phyloP scores from a whole-genome alignment of 2,113 vertebrate species.

The Chionodraco myersi region DNA sequence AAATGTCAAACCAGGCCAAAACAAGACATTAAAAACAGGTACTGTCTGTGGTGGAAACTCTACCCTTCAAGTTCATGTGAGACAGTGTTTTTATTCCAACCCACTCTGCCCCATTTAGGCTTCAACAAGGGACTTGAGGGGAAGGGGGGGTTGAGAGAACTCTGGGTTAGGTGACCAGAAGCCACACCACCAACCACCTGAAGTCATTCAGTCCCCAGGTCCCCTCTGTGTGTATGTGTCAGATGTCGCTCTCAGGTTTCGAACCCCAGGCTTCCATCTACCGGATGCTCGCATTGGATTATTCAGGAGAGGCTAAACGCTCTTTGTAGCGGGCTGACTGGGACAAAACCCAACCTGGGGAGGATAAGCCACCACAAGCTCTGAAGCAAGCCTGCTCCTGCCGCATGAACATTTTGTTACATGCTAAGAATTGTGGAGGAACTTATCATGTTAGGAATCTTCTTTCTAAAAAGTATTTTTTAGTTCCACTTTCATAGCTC shows the following conservation, averaged over 20 bases:
- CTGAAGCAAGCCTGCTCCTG: slow-evolving; percentile 21
- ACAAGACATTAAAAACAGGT: not conserved
- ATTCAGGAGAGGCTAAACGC: slow-evolving; percentile 85
- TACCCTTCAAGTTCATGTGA: slow-evolving; percentile 31
- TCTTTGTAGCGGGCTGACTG: slow-evolving; percentile 77
- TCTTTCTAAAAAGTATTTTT: not conserved
- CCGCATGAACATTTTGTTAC: slow-evolving; percentile 27
- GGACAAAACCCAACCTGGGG: slow-evolving; percentile 76
- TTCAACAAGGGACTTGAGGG: slow-evolving; percentile 26
- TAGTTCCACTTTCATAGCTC: not conserved
- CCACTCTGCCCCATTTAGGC: slow-evolving; percentile 47
- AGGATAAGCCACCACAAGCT: slow-evolving; percentile 50
- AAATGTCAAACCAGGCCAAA: not conserved
- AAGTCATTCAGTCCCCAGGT: slow-evolving; percentile 63
- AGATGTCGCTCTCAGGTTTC: slow-evolving; percentile 81
- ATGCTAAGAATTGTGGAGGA: slow-evolving; percentile 2
- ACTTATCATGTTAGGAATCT: not conserved
- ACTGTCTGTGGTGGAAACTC: slow-evolving; percentile 27
- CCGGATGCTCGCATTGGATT: slow-evolving; percentile 80
- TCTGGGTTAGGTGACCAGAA: slow-evolving; percentile 70
- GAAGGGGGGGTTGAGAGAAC: slow-evolving; percentile 27
- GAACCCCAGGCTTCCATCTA: slow-evolving; percentile 76
- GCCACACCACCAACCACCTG: slow-evolving; percentile 61
- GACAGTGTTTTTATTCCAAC: slow-evolving; percentile 41
- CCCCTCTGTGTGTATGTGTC: slow-evolving; percentile 67